Conservation (phyloP, 2,797 vertebrate genomes). For the Coccyzus lansbergi region DNA sequence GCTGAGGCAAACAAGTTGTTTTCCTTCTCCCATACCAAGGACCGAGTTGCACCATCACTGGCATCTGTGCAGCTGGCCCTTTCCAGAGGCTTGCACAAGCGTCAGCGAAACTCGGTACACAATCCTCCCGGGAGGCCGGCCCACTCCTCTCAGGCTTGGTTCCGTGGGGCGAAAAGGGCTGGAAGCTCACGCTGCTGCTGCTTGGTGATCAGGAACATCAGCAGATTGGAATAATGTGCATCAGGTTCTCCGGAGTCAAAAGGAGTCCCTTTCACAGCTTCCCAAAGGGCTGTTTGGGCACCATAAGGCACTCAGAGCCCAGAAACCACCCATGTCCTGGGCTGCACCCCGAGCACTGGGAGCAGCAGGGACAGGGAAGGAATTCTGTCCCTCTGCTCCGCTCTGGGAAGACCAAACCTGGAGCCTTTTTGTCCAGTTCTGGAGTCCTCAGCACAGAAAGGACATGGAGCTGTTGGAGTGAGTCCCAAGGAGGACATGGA, state of each 20-base stretch:
- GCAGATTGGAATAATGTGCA: fast-evolving
- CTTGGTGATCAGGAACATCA: background rate
- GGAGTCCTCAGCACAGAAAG: no score
- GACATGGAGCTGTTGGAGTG: no score
- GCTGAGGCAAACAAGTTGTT: background rate
- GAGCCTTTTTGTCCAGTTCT: no score
- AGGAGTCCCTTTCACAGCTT: background rate
- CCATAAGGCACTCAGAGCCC: no score
- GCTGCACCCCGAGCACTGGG: no score
- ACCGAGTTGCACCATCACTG: background rate
- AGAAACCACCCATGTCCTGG: no score
- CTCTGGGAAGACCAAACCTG: no score
- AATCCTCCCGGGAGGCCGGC: background rate
- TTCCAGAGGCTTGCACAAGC: slow-evolving; percentile 30
- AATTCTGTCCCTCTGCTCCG: no score
- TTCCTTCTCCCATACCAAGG: background rate
- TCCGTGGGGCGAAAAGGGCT: background rate
- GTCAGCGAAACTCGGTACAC: background rate
- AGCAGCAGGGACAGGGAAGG: no score
- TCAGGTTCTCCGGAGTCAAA: fast-evolving
- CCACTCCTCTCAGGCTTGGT: background rate
- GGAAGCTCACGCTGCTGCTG: background rate
- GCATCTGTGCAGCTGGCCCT: background rate
- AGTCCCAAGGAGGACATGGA: no score
- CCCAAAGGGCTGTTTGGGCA: background rate